Conservation (phyloP, 2,797 vertebrate genomes). For the Lacerta agilis region DNA sequence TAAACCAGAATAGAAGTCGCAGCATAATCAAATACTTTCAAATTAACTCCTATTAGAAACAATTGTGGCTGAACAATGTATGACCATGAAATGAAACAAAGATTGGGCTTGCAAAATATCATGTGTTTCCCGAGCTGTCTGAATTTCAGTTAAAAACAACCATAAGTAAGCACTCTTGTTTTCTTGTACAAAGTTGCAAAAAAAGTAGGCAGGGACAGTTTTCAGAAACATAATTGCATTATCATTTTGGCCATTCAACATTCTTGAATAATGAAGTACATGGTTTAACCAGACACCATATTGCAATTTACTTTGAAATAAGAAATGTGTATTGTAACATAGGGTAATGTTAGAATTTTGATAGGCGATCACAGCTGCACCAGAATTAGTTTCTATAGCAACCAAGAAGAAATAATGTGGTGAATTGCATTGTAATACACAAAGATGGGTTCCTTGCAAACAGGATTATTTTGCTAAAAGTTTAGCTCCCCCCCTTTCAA, state of each 20-base stretch:
- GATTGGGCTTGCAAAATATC: slow-evolving; percentile 53
- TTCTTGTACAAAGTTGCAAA: slow-evolving; percentile 69
- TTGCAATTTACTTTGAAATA: slow-evolving; percentile 77
- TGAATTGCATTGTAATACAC: slow-evolving; percentile 79
- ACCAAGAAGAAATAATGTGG: slow-evolving; percentile 81
- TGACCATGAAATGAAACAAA: slow-evolving; percentile 36
- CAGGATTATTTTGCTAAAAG: slow-evolving; percentile 74
- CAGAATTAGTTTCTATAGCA: slow-evolving; percentile 86
- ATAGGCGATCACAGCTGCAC: slow-evolving; percentile 84
- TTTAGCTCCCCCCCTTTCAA: slow-evolving; percentile 60
- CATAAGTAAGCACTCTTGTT: slow-evolving; percentile 33
- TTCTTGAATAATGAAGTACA: slow-evolving; percentile 70
- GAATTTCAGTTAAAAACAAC: slow-evolving; percentile 52
- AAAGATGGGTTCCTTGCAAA: slow-evolving; percentile 80
- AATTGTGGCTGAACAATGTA: slow-evolving; percentile 49
- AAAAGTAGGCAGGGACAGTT: slow-evolving; percentile 50
- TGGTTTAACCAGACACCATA: slow-evolving; percentile 74
- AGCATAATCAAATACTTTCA: slow-evolving; percentile 47
- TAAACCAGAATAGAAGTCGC: slow-evolving; percentile 24
- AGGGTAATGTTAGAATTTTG: slow-evolving; percentile 79
- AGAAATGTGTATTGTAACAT: slow-evolving; percentile 71
- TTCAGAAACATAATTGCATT: slow-evolving; percentile 58
- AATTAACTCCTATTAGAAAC: slow-evolving; percentile 56
- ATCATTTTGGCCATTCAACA: slow-evolving; percentile 76
- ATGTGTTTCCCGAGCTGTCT: slow-evolving; percentile 1